Evolutionary conservation across 2,888 invertebrate genomes (phyloP).

Genomic region (Entomobrya proxima): DNA sequence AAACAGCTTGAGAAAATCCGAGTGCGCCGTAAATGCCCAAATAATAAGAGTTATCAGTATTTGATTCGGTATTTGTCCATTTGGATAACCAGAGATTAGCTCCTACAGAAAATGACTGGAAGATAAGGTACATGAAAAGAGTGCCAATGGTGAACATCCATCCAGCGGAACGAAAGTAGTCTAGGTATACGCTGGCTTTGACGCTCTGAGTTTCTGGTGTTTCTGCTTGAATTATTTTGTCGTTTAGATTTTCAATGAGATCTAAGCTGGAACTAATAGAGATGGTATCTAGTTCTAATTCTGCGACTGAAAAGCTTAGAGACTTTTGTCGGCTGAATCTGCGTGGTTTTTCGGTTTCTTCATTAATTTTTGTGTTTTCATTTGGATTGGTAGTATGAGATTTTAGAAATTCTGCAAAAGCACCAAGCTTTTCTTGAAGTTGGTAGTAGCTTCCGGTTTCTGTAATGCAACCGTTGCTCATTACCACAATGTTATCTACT

Average conservation of each 20-base stretch:
- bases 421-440: constrained; percentile 85
- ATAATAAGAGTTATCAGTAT: constrained; percentile 75
- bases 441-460: constrained; percentile 94
- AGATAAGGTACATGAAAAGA: constrained; percentile 77
- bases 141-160: constrained; percentile 76
- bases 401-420: constrained; percentile 73
- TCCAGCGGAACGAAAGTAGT: constrained; percentile 78
- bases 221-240: constrained; percentile 79
- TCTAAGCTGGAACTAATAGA: constrained; percentile 62
- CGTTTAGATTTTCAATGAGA: constrained; percentile 46
- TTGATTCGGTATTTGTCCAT: constrained; percentile 75
- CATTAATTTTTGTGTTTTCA: constrained; percentile 73
- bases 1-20: constrained; percentile 76
- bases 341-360: not conserved
- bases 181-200: constrained; percentile 78
- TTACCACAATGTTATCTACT: constrained; percentile 92
- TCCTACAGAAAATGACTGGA: constrained; percentile 76
- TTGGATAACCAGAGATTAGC: constrained; percentile 76
- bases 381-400: constrained; percentile 74
- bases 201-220: constrained; percentile 79
- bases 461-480: constrained; percentile 90
- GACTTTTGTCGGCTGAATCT: too few species aligned
- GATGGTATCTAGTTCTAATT: constrained; percentile 15
- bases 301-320: too few species aligned
- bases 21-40: constrained; percentile 77